Evolutionary conservation across 1,140 invertebrate genomes (phyloP), one percentile per base, ranked within the genome.

Genomic region (Atta colombica): DNA sequence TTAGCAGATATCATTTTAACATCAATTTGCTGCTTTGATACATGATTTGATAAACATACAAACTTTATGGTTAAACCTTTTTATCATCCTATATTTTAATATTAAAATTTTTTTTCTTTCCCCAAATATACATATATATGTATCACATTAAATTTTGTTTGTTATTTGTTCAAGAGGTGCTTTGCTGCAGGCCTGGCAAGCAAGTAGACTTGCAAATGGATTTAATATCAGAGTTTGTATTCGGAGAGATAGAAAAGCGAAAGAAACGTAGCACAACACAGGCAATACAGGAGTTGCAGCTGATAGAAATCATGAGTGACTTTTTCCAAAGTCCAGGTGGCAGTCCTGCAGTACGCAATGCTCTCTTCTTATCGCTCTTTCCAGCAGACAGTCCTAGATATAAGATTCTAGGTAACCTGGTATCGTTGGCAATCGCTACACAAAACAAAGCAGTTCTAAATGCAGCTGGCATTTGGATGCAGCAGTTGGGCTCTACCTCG

Each of bases 401-500:
- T 69, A 97, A 97, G 91, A 95, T 98, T 77, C 94, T 98, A n/a
- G 97, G 97, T 28, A 97, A 97, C 94, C 95, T 98, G 28, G 97
- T 98, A 1, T 98, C 98, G 3, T 96, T 98, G 86, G 97, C 97
- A 0, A 97, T 98, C 25, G 97, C 97, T 0, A 97, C 97, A 0
- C 97, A 97, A 49, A 97, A 97, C 85, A 96, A 96, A 12, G 96
- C 97, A 28, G 96, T 98, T 2, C 93, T 98, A 18, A 96, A 97
- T 74, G 97, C 97, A 1, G 97, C 98, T 28, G 98, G 97, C 84
- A 97, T 98, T n/a, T 98, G 97, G 97, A 96, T 98, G 94, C 98
- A 98, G 94, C 98, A 98, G 92, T 96, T 97, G 80, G 97, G 97
- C 12, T 98, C 97, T 75, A 97, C 97, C n/a, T 98, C 97, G 0